Conservation (phyloP, 2,113 vertebrate species). For the Monopterus albus region DNA sequence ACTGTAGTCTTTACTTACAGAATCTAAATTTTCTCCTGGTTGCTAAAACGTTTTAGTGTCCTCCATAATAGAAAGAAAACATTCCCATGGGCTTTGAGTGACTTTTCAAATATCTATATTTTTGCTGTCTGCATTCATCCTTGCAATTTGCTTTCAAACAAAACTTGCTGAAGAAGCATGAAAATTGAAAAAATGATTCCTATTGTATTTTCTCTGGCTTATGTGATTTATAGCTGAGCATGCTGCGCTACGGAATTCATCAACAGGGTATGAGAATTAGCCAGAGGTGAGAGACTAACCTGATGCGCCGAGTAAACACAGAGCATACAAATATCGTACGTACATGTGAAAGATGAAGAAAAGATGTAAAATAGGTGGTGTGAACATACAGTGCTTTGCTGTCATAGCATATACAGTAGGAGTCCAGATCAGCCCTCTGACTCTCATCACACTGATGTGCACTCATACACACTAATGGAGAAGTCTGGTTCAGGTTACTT, state of each 20-base stretch:
- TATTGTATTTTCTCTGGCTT: slow-evolving; percentile 45
- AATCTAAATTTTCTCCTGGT: not conserved
- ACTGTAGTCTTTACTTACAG: not conserved
- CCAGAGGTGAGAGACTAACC: slow-evolving; percentile 65
- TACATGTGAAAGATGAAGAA: slow-evolving; percentile 29
- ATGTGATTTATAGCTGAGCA: slow-evolving; percentile 38
- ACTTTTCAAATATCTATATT: not conserved
- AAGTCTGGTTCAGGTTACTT: slow-evolving; percentile 4
- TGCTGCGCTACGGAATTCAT: slow-evolving; percentile 47
- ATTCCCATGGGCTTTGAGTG: not conserved
- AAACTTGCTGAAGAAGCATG: slow-evolving; percentile 59
- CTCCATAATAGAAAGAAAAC: too few species aligned
- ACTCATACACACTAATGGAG: too few species aligned
- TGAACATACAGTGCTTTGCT: not conserved
- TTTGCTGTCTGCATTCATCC: not conserved
- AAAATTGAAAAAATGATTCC: slow-evolving; percentile 23
- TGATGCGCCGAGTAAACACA: slow-evolving; percentile 58
- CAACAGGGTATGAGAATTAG: slow-evolving; percentile 72
- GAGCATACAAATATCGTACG: slow-evolving; percentile 44
- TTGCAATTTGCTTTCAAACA: slow-evolving; percentile 19
- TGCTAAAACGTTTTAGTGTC: too few species aligned
- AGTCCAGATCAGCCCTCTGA: too few species aligned
- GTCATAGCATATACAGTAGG: not conserved
- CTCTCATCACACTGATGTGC: not conserved
- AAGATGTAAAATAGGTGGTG: not conserved